phyloP scores from a whole-genome alignment of 2,888 invertebrate genomes.

The Drosophila recens region DNA sequence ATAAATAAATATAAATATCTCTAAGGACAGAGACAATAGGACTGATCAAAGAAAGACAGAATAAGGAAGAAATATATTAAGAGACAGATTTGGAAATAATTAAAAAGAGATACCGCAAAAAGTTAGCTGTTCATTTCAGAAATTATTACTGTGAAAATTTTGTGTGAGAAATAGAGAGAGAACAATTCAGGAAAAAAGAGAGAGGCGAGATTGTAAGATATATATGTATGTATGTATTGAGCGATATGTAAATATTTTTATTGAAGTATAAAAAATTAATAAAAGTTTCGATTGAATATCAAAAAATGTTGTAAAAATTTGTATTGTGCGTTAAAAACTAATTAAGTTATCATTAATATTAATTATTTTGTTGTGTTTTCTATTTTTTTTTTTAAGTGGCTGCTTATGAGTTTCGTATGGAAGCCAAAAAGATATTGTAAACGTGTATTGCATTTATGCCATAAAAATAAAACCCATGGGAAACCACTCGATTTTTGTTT shows the following conservation, averaged over 20 bases:
- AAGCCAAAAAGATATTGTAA: conserved; percentile 50
- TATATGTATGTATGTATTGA: conserved; percentile 51
- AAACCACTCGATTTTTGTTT: conserved; percentile 69
- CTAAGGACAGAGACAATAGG: conserved; percentile 5
- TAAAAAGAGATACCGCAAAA: neutral
- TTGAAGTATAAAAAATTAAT: conserved; percentile 76
- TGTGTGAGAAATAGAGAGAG: neutral
- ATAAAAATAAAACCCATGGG: conserved; percentile 54
- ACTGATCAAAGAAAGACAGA: neutral
- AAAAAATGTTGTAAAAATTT: conserved; percentile 49
- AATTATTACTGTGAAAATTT: neutral
- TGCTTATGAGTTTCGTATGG: conserved; percentile 55
- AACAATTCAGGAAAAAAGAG: conserved; percentile 1
- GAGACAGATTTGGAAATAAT: conserved; percentile 7
- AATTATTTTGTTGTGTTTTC: conserved; percentile 17
- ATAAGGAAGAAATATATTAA: neutral
- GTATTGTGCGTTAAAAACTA: conserved; percentile 52
- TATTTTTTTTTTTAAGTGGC: conserved; percentile 63
- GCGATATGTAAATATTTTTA: conserved; percentile 63
- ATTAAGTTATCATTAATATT: conserved; percentile 58
- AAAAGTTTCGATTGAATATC: conserved; percentile 68
- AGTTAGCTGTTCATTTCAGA: neutral
- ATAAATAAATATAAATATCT: conserved; percentile 55
- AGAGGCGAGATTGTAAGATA: conserved; percentile 45
- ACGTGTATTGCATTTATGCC: conserved; percentile 46